These are phyloP conservation scores for Ovis canadensis DNA, from an alignment of 2,113 vertebrate species.

Conservation along the genomic window DNA sequence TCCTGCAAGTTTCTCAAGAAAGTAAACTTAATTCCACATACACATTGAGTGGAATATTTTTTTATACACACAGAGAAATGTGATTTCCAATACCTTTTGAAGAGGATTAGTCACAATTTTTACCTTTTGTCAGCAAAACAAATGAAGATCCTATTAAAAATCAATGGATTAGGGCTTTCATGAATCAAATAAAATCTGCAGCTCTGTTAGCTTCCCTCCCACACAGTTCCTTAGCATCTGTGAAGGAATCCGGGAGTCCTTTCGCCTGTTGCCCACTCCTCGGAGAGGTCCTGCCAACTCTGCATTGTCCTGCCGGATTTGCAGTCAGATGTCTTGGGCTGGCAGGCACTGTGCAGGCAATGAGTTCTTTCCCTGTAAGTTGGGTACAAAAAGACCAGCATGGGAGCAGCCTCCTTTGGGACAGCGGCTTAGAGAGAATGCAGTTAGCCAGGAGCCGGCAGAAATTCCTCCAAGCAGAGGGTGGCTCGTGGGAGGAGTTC, in stretches of 20 bases:
- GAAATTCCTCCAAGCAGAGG: conserved; percentile 50
- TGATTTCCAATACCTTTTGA: background rate
- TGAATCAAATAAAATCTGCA: background rate
- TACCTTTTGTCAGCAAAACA: background rate
- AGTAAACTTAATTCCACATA: background rate
- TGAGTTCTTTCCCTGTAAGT: conserved; percentile 53
- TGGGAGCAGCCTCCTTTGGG: conserved; percentile 40
- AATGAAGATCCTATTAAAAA: background rate
- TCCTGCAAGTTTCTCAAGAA: background rate
- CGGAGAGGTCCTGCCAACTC: conserved; percentile 33
- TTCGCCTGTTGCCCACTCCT: background rate
- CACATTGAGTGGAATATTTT: background rate
- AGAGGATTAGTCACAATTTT: background rate
- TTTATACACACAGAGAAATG: background rate
- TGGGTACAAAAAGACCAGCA: conserved; percentile 56
- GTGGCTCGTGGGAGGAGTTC: conserved; percentile 76
- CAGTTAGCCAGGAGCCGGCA: background rate
- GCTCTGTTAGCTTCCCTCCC: background rate
- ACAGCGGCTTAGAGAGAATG: conserved; percentile 29
- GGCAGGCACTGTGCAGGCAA: conserved; percentile 56
- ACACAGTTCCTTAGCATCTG: background rate
- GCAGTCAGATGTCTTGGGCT: conserved; percentile 35
- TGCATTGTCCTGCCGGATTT: conserved; percentile 45
- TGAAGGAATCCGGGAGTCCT: conserved; percentile 38
- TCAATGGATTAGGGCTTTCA: background rate